These are phyloP conservation scores for Poecilia wingei DNA, from an alignment of 2,797 vertebrate species.

Conservation along the genomic window DNA sequence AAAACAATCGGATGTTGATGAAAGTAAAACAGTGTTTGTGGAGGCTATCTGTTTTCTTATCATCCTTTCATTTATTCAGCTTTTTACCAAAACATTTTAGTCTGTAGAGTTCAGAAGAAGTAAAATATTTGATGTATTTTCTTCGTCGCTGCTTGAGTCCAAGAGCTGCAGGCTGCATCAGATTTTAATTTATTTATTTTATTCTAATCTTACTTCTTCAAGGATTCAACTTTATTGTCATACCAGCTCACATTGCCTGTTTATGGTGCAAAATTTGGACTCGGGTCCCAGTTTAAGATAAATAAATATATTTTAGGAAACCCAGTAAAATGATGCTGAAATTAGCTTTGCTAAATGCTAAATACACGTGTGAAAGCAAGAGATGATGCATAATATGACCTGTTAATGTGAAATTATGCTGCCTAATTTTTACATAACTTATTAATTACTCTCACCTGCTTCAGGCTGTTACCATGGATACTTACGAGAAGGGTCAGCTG, in stretches of 20 bases:
- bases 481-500: conserved; percentile 91
- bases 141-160: not conserved
- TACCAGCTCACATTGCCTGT: no score
- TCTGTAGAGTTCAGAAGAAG: not conserved
- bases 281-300: no score
- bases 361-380: no score
- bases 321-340: no score
- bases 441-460: not conserved
- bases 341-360: no score
- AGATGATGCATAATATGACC: not conserved
- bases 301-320: no score
- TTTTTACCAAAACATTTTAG: not conserved
- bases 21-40: not conserved
- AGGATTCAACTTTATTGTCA: not conserved
- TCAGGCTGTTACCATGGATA: conserved; percentile 95
- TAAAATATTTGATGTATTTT: not conserved
- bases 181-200: not conserved
- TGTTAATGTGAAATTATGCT: not conserved
- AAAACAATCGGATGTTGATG: not conserved
- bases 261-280: no score
- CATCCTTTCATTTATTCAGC: not conserved
- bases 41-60: not conserved
- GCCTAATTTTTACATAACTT: not conserved
- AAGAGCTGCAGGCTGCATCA: not conserved
- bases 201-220: not conserved